Evolutionary conservation across 2,113 vertebrate genomes (phyloP).

Genomic region (Dasyornis broadbenti): DNA sequence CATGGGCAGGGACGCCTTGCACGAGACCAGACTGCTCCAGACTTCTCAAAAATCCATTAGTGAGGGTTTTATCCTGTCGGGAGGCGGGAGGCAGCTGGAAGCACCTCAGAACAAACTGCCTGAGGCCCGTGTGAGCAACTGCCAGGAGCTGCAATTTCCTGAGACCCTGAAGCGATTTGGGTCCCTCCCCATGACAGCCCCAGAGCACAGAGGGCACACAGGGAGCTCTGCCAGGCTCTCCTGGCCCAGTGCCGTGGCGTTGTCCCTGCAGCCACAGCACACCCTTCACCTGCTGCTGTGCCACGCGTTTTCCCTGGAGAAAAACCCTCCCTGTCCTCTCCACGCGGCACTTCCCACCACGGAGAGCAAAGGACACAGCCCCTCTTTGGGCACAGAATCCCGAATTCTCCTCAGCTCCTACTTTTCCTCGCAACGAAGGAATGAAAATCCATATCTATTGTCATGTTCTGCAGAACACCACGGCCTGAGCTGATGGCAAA

Average conservation of each 20-base stretch:
- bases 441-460: background rate
- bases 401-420: background rate
- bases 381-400: background rate
- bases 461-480: background rate
- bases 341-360: background rate
- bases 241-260: rapidly evolving
- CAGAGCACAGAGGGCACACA: background rate
- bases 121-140: background rate
- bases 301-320: rapidly evolving
- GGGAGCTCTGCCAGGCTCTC: background rate
- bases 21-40: background rate
- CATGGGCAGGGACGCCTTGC: background rate
- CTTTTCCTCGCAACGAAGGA: background rate
- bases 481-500: background rate
- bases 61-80: rapidly evolving
- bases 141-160: background rate
- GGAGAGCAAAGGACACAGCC: background rate
- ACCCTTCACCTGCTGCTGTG: background rate
- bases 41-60: background rate
- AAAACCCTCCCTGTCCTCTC: background rate
- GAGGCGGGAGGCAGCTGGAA: background rate
- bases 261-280: background rate
- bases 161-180: background rate
- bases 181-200: background rate
- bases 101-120: background rate